A percentile compares a stretch with the other conserved stretches of the same genome.
These are phyloP conservation scores for Hirundichthys speculiger DNA, from an alignment of 2,113 vertebrate species.

Conservation along the genomic window DNA sequence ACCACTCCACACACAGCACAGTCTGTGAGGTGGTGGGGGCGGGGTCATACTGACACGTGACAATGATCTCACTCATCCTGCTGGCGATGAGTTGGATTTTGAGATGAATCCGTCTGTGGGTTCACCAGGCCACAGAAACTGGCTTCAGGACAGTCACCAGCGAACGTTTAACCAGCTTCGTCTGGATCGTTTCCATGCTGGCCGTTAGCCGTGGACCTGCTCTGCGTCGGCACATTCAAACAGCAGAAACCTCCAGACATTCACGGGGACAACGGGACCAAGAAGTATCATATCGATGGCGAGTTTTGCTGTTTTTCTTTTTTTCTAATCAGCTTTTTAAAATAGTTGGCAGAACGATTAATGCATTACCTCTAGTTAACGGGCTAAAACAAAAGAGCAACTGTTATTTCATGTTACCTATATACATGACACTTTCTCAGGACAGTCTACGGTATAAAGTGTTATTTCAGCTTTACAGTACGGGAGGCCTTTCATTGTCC, in stretches of 20 bases:
- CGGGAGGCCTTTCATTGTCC: constrained; percentile 10
- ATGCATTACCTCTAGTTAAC: constrained; percentile 8
- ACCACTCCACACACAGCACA: no score
- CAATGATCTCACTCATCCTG: no score
- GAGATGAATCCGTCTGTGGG: not conserved
- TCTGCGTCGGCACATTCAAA: not conserved
- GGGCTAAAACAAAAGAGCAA: constrained; percentile 22
- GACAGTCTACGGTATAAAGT: constrained; percentile 50
- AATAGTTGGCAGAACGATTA: constrained; percentile 9
- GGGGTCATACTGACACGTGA: no score
- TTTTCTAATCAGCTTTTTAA: constrained; percentile 19
- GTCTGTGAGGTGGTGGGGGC: no score
- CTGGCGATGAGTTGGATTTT: no score
- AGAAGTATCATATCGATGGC: not conserved
- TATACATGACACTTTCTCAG: constrained; percentile 7
- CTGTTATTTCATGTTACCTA: constrained; percentile 7
- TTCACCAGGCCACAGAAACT: not conserved
- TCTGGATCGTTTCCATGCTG: not conserved
- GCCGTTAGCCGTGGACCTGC: not conserved
- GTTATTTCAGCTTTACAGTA: constrained; percentile 29
- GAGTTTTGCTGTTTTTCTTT: not conserved
- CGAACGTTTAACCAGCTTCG: not conserved
- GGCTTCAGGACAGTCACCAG: not conserved
- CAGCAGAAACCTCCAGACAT: not conserved
- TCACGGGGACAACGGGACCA: not conserved